Base-by-base conservation (phyloP, 2,797 vertebrate species). In the Muscicapa comitata region DNA sequence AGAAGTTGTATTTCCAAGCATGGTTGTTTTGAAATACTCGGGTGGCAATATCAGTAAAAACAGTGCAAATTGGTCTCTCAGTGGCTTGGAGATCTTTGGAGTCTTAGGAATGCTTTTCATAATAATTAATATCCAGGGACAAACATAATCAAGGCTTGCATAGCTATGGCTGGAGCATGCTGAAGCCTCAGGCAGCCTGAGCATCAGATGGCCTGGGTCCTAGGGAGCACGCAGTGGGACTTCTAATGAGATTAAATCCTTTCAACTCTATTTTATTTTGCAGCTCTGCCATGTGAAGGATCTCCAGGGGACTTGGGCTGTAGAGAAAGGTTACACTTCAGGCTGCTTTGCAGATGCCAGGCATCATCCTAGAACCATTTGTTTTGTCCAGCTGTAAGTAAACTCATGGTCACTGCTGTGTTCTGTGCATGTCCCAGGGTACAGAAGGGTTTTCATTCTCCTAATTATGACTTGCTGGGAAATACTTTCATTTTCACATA, bases 61-160 rank as follows among this genome's bases (percentile, higher is more conserved):
- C 38, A 62, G 31, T 1, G 2, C 51, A 80, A 86, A 94, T 83
- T 95, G 76, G 79, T 92, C 88, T 92, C 93, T 74, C 1, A 10
- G 88, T 40, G 83, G 11, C 77, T 70, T 50, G 19, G 28, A 47
- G 38, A 10, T 70, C 79, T 82, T 58, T 24, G 35, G 67, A 53
- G 58, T 26, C 66, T 76, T 42, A 65, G 57, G 29, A 54, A 42
- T 68, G 63, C 43, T 82, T 82, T 79, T 58, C 75, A 17, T 48
- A 25, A 14, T 90, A 93, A 90, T 92, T 94, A 94, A 70, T 80
- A 58, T 38, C 86, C n/a, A 58, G 95, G 83, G 93, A 76, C 1
- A 7, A 8, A 23, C 0, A 11, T 13, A 47, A 70, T 66, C 25
- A 66, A 54, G 37, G 57, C 45, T 88, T 33, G 72, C 14, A 9